Evolutionary conservation across 2,888 invertebrate species (phyloP).

Genomic region (Meteorus cinctellus): DNA sequence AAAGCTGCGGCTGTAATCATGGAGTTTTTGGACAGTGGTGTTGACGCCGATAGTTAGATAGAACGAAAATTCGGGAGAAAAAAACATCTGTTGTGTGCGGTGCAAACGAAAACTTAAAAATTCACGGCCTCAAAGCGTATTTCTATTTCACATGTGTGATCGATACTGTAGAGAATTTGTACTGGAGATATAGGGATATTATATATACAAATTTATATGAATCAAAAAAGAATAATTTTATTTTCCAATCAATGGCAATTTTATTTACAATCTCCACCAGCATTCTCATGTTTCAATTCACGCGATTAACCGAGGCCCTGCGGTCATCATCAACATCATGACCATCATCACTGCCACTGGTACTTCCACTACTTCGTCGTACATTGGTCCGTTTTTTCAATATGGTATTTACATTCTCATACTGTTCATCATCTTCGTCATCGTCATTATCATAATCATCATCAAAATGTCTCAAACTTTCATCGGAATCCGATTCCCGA

Average conservation of each 20-base stretch:
- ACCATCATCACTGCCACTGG: neutral
- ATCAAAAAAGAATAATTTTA: neutral
- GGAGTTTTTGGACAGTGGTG: constrained; percentile 81
- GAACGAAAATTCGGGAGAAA: neutral
- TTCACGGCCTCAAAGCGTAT: neutral
- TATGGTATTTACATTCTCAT: neutral
- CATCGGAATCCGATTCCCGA: neutral
- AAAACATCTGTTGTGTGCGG: neutral
- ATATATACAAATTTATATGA: neutral
- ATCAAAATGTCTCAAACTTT: neutral
- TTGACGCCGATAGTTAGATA: constrained; percentile 75
- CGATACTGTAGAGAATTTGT: neutral
- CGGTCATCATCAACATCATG: neutral
- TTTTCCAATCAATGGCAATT: neutral
- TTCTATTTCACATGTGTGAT: neutral
- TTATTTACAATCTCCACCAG: neutral
- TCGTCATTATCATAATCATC: neutral
- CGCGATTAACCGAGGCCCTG: neutral
- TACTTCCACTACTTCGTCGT: neutral
- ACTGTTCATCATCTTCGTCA: neutral
- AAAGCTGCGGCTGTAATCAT: constrained; percentile 75
- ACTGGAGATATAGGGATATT: neutral
- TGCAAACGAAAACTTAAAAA: neutral
- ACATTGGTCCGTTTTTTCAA: neutral
- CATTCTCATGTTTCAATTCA: neutral